Evolutionary conservation across 2,888 invertebrate species (phyloP), one percentile per base, ranked within the genome.

Genomic region (Sphaeridia pumilis): DNA sequence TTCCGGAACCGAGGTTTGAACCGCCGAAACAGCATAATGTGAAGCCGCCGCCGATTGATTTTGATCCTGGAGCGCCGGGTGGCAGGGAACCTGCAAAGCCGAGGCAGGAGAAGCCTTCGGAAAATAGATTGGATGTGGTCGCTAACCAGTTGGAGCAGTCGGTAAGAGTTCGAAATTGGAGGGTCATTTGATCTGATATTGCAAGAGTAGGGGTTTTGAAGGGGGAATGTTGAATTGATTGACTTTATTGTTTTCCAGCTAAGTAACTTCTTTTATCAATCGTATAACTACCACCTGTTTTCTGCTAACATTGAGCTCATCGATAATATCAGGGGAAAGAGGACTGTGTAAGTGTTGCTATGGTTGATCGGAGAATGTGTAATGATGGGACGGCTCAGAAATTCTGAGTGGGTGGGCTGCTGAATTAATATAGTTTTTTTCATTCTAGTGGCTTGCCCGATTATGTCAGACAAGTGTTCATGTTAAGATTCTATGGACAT

Each of bases 271-370:
- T 90, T 92, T 69, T 69, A 81, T 25, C 76, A 82, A 66, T 76
- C 82, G 1, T 70, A 87, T 67, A 81, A 90, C 70, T 90, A 87
- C 69, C 76, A 76, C 12, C 80, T 89, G 58, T 92, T 88, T 67
- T 79, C 81, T 67, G 76, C 77, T 2, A 78, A 88, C 66, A 66
- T 93, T 58, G 73, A 87, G 48, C 88, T 92, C 71, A 82, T 88
- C 64, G 89, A 93, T 70, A 88, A 90, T 69, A 85, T 90, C 51
- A 77, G 81, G 65, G 85, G 87, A 53, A 78, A 76, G 28, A 78
- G 77, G 49, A 82, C 83, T 58, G 76, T 78, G 87, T 88, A 77
- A 79, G 83, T n/a, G n/a, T n/a, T 21, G n/a, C n/a, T n/a, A n/a
- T n/a, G n/a, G n/a, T n/a, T n/a, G n/a, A n/a, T n/a, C n/a, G n/a